Base-by-base conservation (phyloP, 2,888 invertebrate species). In the Scaptodrosophila latifasciaeformis region DNA sequence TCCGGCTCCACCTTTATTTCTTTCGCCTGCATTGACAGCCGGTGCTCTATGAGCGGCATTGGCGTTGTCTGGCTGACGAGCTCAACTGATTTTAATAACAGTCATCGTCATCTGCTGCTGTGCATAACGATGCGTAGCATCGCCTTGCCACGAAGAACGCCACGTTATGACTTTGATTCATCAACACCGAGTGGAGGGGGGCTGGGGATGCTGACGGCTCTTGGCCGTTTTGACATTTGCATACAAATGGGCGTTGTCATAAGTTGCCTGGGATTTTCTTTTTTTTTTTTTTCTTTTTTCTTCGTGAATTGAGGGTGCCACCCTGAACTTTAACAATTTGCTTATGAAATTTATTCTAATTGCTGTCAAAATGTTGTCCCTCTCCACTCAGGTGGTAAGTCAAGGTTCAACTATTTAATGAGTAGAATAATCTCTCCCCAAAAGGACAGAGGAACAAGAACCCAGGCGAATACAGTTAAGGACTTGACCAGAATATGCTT, bases 221-320 rank as follows among this genome's bases (percentile, higher is more conserved):
- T 65, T 75, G 81, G 63, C 78, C 54, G 69, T 55, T 18, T 45
- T 53, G 51, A 49, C 52, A 79, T 83, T 83, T 84, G 78, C 82
- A 82, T 84, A 84, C 70, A 84, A 83, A 83, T 84, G 84, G 83
- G 75, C 78, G 83, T 71, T 69, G 76, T 65, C 84, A 81, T 75
- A 78, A 81, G 82, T 81, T 72, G 67, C 71, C 50, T 65, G 49
- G 50, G 60, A n/a, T n/a, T n/a, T n/a, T n/a, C n/a, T n/a, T n/a
- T n/a, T n/a, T n/a, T n/a, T n/a, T n/a, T n/a, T n/a, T n/a, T n/a
- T n/a, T n/a, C n/a, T n/a, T n/a, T n/a, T n/a, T n/a, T n/a, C n/a
- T n/a, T n/a, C n/a, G n/a, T n/a, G n/a, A n/a, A n/a, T 15, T 54
- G 15, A 29, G n/a, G 13, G n/a, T n/a, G n/a, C n/a, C n/a, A n/a